Conservation (phyloP, 2,113 vertebrate species). For the Ivindomyrus marchei region DNA sequence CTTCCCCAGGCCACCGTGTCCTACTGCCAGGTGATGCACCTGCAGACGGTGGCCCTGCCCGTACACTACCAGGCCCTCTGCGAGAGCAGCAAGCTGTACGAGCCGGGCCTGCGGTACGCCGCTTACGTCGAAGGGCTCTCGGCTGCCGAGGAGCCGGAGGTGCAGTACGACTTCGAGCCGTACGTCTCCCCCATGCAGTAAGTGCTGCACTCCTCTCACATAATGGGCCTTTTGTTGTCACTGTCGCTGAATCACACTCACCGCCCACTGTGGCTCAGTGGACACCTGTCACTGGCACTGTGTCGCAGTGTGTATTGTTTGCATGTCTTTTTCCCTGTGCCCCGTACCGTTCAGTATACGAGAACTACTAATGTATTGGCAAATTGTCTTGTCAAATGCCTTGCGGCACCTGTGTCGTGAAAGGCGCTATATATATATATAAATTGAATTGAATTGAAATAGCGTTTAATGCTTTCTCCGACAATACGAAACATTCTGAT, state of each 20-base stretch:
- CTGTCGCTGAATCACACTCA: neutral
- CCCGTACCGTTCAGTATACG: neutral
- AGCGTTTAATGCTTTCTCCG: neutral
- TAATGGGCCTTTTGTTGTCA: neutral
- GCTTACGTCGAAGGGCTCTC: conserved; percentile 78
- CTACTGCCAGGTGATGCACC: conserved; percentile 94
- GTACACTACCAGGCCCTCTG: conserved; percentile 93
- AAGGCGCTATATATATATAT: neutral
- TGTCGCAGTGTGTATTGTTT: neutral
- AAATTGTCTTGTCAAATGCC: neutral
- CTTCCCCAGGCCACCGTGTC: conserved; percentile 81
- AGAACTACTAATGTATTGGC: neutral
- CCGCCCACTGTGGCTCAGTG: neutral
- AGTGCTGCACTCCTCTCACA: neutral
- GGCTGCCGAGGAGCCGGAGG: conserved; percentile 67
- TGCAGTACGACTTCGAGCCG: conserved; percentile 75
- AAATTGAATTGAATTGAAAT: neutral
- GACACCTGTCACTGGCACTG: neutral
- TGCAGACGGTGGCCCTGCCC: conserved; percentile 80
- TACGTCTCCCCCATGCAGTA: conserved; percentile 63
- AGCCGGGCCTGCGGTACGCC: conserved; percentile 86
- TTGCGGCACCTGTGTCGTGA: neutral
- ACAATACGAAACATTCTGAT: neutral
- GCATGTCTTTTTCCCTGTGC: neutral
- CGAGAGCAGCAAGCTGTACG: conserved; percentile 94